phyloP scores from a whole-genome alignment of 2,113 vertebrate species.

The Theristicus caerulescens region DNA sequence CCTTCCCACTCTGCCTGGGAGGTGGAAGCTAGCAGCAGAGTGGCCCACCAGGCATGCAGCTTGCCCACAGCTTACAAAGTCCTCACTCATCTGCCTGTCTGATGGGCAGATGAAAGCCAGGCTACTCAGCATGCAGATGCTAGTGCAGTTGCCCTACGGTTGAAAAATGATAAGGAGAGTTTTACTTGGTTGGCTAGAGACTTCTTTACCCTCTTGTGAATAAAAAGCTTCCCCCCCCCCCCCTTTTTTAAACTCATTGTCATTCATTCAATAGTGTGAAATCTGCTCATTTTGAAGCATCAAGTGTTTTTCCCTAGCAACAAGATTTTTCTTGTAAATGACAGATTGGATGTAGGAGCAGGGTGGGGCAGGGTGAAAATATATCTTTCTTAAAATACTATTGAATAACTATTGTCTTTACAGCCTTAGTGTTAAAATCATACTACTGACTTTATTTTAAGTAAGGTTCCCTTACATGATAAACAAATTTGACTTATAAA shows the following conservation, averaged over 20 bases:
- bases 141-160: constrained; percentile 27
- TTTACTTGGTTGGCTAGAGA: constrained; percentile 23
- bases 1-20: not conserved
- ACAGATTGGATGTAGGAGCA: constrained; percentile 24
- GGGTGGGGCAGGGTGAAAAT: constrained; percentile 62
- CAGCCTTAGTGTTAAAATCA: not conserved
- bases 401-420: not conserved
- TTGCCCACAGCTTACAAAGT: not conserved
- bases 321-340: constrained; percentile 16
- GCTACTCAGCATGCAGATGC: constrained; percentile 52
- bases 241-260: not conserved
- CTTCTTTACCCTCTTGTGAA: constrained; percentile 13
- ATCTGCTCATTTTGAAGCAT: constrained; percentile 11
- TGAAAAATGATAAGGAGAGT: constrained; percentile 52
- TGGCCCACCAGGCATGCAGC: not conserved
- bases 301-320: constrained; percentile 28
- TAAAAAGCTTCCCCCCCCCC: not conserved
- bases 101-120: constrained; percentile 26
- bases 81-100: not conserved
- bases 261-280: not conserved
- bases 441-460: not conserved
- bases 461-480: not conserved
- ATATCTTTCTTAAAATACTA: not conserved
- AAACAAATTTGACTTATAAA: not conserved
- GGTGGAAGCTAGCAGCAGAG: not conserved